Percentiles rank a stretch among this genome's conserved stretches.
These are phyloP conservation scores for Boulengeromyrus knoepffleri DNA, from an alignment of 2,113 vertebrate species.

Conservation along the genomic window DNA sequence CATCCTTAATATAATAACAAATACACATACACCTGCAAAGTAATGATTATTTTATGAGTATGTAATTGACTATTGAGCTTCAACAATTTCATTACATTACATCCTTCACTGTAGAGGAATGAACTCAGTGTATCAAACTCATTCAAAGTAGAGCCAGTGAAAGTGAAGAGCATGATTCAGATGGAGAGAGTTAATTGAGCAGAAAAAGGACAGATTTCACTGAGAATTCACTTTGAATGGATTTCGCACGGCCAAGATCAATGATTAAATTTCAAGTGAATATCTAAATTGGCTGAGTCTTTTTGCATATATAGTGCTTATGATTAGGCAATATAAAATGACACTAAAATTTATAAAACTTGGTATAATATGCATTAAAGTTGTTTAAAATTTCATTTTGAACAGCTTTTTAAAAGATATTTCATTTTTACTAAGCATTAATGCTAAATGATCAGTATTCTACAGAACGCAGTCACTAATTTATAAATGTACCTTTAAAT, in stretches of 20 bases:
- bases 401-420: background rate
- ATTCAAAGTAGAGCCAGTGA: constrained; percentile 18
- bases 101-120: constrained; percentile 17
- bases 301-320: background rate
- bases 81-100: constrained; percentile 37
- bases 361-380: background rate
- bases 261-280: background rate
- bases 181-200: constrained; percentile 44
- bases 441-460: background rate
- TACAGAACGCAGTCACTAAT: background rate
- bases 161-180: constrained; percentile 34
- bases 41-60: constrained; percentile 30
- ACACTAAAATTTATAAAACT: background rate
- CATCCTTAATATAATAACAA: background rate
- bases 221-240: constrained; percentile 32
- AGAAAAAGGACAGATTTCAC: constrained; percentile 37
- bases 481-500: background rate
- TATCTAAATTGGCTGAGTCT: background rate
- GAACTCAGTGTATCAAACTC: constrained; percentile 22
- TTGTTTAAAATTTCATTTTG: background rate
- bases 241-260: background rate
- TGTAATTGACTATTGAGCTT: constrained; percentile 24
- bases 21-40: background rate
- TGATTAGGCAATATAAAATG: background rate
- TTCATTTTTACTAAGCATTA: background rate